Evolutionary conservation across 2,113 vertebrate species (phyloP).

Genomic region (Rhinichthys klamathensis): DNA sequence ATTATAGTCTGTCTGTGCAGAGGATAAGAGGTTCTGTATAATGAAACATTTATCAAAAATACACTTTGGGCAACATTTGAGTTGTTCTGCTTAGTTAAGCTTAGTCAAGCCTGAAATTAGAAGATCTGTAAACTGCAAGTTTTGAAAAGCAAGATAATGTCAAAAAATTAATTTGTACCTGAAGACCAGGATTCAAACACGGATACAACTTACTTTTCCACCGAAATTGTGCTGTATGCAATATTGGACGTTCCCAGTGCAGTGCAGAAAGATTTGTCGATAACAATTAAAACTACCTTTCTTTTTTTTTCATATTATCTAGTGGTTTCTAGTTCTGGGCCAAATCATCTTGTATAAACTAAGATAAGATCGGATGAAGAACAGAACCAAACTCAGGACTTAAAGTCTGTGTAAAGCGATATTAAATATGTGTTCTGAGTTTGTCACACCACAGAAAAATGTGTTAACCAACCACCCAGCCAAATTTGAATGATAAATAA

Average conservation of each 20-base stretch:
- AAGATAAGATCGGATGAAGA: too few relatives aligned
- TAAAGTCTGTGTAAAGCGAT: too few relatives aligned
- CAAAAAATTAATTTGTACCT: too few relatives aligned
- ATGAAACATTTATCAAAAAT: constrained; percentile 14
- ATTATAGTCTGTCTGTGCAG: background rate
- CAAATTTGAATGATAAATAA: too few relatives aligned
- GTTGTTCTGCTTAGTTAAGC: background rate
- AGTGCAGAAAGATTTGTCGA: background rate
- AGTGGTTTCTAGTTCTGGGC: background rate
- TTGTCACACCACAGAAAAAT: too few relatives aligned
- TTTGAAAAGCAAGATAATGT: too few relatives aligned
- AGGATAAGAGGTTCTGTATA: background rate
- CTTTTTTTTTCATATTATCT: background rate
- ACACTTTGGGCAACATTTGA: background rate
- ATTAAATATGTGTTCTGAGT: too few relatives aligned
- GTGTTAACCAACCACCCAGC: too few relatives aligned
- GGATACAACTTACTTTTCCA: background rate
- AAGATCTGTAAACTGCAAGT: too few relatives aligned
- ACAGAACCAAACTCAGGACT: too few relatives aligned
- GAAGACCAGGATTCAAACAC: background rate
- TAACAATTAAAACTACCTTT: background rate
- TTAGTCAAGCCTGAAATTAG: background rate
- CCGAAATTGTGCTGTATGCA: background rate
- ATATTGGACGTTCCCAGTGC: background rate
- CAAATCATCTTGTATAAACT: background rate